Evolutionary conservation across 2,888 invertebrate genomes (phyloP).

Genomic region (Didymodactylos carnosus): DNA sequence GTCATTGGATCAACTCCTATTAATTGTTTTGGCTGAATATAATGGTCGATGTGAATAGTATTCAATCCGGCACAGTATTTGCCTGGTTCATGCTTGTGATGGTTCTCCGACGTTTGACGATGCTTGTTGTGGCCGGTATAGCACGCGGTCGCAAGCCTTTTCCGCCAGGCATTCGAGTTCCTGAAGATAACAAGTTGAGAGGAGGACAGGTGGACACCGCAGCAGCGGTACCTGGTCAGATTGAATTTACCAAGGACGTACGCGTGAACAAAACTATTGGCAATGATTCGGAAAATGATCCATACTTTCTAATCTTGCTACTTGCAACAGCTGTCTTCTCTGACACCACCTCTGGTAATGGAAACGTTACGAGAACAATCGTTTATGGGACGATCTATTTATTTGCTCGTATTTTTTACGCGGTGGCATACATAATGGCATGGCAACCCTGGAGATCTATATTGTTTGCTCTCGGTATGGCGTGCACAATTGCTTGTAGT

Average conservation of each 20-base stretch:
- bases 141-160: background rate
- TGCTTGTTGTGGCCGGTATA: background rate
- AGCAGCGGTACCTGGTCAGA: too few species aligned
- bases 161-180: background rate
- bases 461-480: background rate
- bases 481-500: background rate
- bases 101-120: background rate
- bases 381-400: background rate
- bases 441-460: background rate
- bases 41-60: background rate
- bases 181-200: background rate
- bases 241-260: background rate
- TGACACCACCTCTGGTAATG: background rate
- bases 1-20: too few species aligned
- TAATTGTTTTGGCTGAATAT: background rate
- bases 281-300: background rate
- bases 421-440: background rate
- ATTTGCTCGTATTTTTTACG: background rate
- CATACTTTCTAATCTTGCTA: background rate
- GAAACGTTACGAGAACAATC: background rate
- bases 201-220: background rate
- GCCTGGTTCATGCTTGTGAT: background rate
- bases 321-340: background rate
- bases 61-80: background rate
- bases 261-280: background rate